Base-by-base conservation (phyloP, 2,888 invertebrate species). In the Leptura quadrifasciata region DNA sequence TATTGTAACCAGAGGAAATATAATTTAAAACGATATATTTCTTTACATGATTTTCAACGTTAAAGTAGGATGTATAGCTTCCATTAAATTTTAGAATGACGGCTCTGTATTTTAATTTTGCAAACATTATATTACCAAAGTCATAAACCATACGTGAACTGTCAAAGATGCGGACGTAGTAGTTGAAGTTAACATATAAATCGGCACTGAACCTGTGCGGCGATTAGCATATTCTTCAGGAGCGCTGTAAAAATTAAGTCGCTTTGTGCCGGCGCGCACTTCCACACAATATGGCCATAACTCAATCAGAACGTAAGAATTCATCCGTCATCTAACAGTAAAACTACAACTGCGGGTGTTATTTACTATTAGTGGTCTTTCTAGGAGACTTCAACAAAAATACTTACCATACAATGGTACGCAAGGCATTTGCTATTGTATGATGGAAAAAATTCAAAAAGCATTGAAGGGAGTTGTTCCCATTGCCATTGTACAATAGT, bases 251-350 rank as follows among this genome's bases (percentile, higher is more conserved):
- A 79, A 78, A 77, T 67, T 57, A 67, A 21, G 47, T 63, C 72
- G 78, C 74, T 75, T 73, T 70, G 71, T 52, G 72, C 71, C 78
- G 76, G 76, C 76, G 78, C 76, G 78, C 76, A 67, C 72, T 70
- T 64, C 77, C 60, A 77, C 73, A 81, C 81, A 81, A 81, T 81
- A 80, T 80, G 74, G 71, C 75, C 77, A 78, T 81, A 81, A 81
- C 79, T 81, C 81, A 81, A 80, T 81, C 81, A 81, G 77, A 76
- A 78, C 39, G 76, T 67, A 76, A 79, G 81, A 80, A 81, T 81
- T 81, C 80, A 81, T 81, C 81, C 81, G 80, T 81, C 81, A 81
- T 81, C 81, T 81, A 81, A 79, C 81, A 79, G 81, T 79, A 81
- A 79, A 81, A 74, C 67, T 74, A 79, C 80, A 76, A 80, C 80